phyloP scores from a whole-genome alignment of 2,113 vertebrate species.

The Pagrus major region DNA sequence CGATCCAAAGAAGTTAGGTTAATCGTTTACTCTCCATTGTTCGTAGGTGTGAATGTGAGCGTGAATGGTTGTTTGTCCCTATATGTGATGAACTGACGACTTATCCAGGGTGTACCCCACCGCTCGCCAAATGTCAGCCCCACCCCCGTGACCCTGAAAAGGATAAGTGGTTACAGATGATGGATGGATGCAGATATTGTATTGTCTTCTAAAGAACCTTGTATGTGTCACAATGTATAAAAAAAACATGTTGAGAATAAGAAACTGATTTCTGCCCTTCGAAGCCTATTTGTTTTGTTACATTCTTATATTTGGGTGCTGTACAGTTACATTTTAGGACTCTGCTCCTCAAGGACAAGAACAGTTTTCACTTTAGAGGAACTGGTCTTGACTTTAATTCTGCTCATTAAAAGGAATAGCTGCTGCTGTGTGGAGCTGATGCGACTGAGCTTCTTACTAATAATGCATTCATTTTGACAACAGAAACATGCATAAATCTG shows the following conservation, averaged over 20 bases:
- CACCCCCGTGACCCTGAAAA: no score
- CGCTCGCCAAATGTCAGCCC: no score
- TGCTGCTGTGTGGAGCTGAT: neutral
- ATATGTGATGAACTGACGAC: no score
- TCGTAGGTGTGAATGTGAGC: no score
- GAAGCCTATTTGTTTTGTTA: constrained; percentile 1
- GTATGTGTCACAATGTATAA: neutral
- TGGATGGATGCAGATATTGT: neutral
- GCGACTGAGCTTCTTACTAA: neutral
- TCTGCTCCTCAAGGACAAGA: neutral
- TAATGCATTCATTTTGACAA: constrained; percentile 1
- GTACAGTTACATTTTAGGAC: neutral
- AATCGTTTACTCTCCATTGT: no score
- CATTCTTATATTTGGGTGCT: constrained; percentile 14
- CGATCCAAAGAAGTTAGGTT: no score
- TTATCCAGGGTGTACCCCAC: no score
- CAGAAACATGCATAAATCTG: neutral
- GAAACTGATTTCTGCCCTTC: constrained; percentile 9
- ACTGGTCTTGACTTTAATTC: constrained; percentile 8
- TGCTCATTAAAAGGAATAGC: constrained; percentile 32
- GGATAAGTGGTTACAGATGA: no score
- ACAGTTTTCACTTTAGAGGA: neutral
- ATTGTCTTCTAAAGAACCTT: neutral
- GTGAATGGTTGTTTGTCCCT: no score
- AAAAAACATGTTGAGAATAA: neutral